Conservation (phyloP, 2,113 vertebrate genomes). For the Tachycineta bicolor region DNA sequence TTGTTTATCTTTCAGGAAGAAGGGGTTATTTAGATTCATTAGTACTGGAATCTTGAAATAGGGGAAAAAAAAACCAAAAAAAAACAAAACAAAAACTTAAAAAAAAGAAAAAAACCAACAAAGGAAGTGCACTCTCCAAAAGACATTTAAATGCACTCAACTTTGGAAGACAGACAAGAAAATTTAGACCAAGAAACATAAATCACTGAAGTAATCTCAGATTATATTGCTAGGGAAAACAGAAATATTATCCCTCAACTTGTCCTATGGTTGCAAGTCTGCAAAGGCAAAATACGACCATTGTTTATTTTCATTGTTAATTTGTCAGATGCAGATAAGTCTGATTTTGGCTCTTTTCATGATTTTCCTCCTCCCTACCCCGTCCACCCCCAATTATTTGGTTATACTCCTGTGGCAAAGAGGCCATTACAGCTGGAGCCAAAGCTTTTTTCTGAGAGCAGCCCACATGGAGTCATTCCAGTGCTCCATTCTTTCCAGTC, state of each 20-base stretch:
- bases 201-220: conserved; percentile 18
- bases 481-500: not conserved
- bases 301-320: conserved; percentile 4
- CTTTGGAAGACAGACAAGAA: conserved; percentile 42
- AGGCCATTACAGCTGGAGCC: not conserved
- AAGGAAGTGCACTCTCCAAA: conserved; percentile 37
- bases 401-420: conserved; percentile 15
- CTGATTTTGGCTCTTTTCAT: not conserved
- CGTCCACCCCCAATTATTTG: not conserved
- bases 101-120: not conserved
- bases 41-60: conserved; percentile 23
- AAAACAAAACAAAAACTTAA: not conserved
- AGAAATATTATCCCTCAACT: conserved; percentile 9
- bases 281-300: not conserved
- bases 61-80: not conserved
- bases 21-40: conserved; percentile 46
- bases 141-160: not conserved
- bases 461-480: not conserved
- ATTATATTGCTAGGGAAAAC: conserved; percentile 5
- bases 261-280: not conserved
- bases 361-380: not conserved
- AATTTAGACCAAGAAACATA: conserved; percentile 29
- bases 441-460: not conserved
- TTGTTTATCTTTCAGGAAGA: conserved; percentile 27
- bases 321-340: conserved; percentile 6